Conservation (phyloP, 30 jellyfish, hydroid and myxozoan species). For the Rhopilema esculentum region DNA sequence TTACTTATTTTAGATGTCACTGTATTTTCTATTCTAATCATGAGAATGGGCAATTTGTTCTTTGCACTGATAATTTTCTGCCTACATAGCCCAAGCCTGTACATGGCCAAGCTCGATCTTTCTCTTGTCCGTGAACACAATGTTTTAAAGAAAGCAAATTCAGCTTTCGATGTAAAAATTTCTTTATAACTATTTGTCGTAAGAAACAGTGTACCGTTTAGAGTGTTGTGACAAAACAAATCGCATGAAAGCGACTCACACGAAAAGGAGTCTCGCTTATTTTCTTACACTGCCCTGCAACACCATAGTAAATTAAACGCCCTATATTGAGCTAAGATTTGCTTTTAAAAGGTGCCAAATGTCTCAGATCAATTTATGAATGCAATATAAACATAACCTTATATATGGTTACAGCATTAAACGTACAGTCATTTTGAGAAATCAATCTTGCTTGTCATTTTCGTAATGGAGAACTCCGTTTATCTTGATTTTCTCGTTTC, state of each 20-base stretch:
- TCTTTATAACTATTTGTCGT: too few species aligned
- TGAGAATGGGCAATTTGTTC: too few species aligned
- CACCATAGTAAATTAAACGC: neutral
- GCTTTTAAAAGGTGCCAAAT: neutral
- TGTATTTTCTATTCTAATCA: too few species aligned
- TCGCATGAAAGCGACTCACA: neutral
- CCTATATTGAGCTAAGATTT: neutral
- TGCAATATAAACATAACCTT: neutral
- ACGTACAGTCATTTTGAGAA: neutral
- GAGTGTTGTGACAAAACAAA: too few species aligned
- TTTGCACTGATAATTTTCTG: too few species aligned
- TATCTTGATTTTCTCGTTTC: constrained; percentile 46
- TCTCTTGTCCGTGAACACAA: too few species aligned
- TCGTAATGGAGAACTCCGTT: constrained; percentile 27
- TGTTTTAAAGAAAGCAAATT: too few species aligned
- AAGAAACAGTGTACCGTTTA: too few species aligned
- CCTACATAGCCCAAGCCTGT: too few species aligned
- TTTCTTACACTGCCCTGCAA: neutral
- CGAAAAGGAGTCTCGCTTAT: neutral
- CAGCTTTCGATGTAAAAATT: too few species aligned
- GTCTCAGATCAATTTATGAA: neutral
- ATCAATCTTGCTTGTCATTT: neutral
- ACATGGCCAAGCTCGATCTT: too few species aligned
- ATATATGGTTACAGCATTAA: neutral
- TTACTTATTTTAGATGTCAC: too few species aligned